phyloP scores from a whole-genome alignment of 2,113 vertebrate genomes.

The Bos taurus region ARS-UCD2.0 NC_037344.1:32331501-32332000 shows the following conservation, averaged over 20 bases:
- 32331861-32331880: background rate
- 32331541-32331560: background rate
- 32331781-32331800: background rate
- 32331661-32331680: background rate
- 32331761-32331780: background rate
- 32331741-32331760: background rate
- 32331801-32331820: background rate
- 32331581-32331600: background rate
- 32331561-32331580: background rate
- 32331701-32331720: background rate
- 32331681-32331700: background rate
- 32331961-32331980: background rate
- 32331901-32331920: background rate
- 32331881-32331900: background rate
- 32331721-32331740: background rate
- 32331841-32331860: background rate
- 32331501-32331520: background rate
- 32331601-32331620: background rate
- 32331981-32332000: background rate
- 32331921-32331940: background rate
- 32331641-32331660: background rate
- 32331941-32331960: background rate
- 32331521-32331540: background rate
- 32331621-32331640: background rate
- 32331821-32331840: background rate